Percentiles rank a stretch among this genome's conserved stretches.
phyloP scores from a whole-genome alignment of 2,888 invertebrate species.

The Branchinecta sandiegonensis region DNA sequence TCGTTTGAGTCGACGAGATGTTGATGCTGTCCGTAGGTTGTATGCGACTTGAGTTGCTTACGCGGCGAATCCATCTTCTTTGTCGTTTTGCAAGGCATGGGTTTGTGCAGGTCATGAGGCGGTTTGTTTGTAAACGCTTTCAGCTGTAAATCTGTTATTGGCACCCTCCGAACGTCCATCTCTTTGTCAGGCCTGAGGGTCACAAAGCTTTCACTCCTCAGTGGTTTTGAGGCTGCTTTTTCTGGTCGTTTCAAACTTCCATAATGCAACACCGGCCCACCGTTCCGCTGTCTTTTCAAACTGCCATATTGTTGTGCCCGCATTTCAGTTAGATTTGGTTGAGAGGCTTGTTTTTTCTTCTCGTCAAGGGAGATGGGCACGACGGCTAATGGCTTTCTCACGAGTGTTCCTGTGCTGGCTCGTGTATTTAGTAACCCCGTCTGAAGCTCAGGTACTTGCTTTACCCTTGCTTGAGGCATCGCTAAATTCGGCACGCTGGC shows the following conservation, averaged over 20 bases:
- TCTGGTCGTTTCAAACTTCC: slow-evolving; percentile 8
- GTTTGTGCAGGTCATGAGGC: slow-evolving; percentile 21
- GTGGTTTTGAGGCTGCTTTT: neutral
- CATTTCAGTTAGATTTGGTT: neutral
- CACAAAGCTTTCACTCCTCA: slow-evolving; percentile 15
- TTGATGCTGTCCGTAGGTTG: neutral
- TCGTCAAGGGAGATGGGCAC: neutral
- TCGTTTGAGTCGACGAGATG: neutral
- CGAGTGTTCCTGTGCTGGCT: neutral
- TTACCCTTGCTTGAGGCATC: no score
- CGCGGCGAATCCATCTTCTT: neutral
- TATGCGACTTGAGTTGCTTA: slow-evolving; percentile 2
- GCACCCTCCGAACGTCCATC: neutral
- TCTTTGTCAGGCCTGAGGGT: slow-evolving; percentile 10
- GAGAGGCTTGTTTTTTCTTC: slow-evolving; percentile 2
- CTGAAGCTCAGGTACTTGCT: neutral
- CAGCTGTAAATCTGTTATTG: slow-evolving; percentile 15
- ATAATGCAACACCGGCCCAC: slow-evolving; percentile 2
- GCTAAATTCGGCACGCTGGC: slow-evolving; percentile 1
- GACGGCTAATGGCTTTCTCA: neutral
- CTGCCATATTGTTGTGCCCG: slow-evolving; percentile 13
- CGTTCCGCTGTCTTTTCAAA: slow-evolving; percentile 16
- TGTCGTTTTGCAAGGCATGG: slow-evolving; percentile 17
- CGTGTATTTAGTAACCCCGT: neutral
- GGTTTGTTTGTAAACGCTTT: slow-evolving; percentile 18